Evolutionary conservation across 2,797 vertebrate genomes (phyloP), one percentile per base, ranked within the genome.

Genomic region (Phoeniculus purpureus): DNA sequence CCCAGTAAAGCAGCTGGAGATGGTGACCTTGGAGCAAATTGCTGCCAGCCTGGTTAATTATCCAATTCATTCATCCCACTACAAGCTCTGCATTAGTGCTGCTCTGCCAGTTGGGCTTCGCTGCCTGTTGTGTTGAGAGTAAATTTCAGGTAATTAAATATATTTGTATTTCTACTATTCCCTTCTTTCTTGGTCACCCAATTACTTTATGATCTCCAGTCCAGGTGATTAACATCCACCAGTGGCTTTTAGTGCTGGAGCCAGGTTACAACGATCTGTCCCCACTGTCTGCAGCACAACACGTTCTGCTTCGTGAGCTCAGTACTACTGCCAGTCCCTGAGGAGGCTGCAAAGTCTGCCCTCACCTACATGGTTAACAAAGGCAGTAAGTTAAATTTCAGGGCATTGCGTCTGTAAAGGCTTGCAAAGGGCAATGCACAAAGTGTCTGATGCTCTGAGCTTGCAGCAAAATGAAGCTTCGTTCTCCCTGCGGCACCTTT

Each of bases 261-360:
- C 23, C 8, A 1, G 19, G 15, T 22, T 34, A 9, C 43, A 15
- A 51, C 64, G 26, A 59, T 37, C 5, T 1, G 9, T 14, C 29
- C 32, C 52, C 3, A 13, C 43, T 47, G 43, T 6, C 81, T 12
- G 37, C 70, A 22, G 45, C 31, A 3, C 8, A 1, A 1, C 1
- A 1, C 2, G 23, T 27, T 8, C 2, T 2, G 3, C 15, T 34
- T 55, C 20, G 55, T 0, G 10, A 2, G 48, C 25, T 1, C 11
- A 2, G 40, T 4, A 12, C 26, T 1, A 12, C 37, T 1, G 1
- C 5, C 5, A 0, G 3, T 21, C 2, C 2, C 40, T 1, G 2
- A n/a, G 64, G 52, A 16, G 43, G 56, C 22, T 47, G n/a, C 3
- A 40, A 29, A 29, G n/a, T 34, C 48, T 48, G 48, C 48, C 48